A percentile compares a stretch with the other conserved stretches of the same genome.
These are phyloP conservation scores for Nestor notabilis DNA, from an alignment of 2,113 vertebrate species.

Conservation along the genomic window DNA sequence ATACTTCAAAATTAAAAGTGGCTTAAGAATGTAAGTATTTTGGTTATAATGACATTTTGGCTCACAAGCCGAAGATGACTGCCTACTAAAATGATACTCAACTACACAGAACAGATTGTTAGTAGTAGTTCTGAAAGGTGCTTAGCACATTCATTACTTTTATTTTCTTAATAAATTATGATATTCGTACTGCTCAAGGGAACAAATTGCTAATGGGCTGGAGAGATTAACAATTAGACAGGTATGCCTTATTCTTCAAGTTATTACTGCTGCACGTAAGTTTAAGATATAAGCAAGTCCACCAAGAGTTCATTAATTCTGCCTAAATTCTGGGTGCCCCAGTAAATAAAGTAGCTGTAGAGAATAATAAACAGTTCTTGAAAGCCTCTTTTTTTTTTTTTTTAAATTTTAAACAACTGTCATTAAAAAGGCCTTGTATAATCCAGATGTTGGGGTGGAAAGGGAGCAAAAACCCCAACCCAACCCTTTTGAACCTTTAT, in stretches of 20 bases:
- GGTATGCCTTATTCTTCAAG: neutral
- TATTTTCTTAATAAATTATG: neutral
- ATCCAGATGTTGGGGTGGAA: neutral
- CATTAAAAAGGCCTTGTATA: neutral
- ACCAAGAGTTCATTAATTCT: neutral
- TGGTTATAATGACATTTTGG: neutral
- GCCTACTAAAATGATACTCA: neutral
- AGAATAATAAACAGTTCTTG: neutral
- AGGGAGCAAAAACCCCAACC: neutral
- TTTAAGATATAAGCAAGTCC: neutral
- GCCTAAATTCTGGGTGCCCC: neutral
- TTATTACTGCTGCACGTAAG: neutral
- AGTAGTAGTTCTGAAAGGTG: neutral
- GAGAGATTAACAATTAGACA: neutral
- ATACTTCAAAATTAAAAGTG: neutral
- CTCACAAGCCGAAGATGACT: neutral
- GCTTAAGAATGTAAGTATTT: neutral
- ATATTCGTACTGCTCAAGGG: neutral
- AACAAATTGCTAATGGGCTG: neutral
- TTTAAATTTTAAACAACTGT: neutral
- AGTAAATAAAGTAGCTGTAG: neutral
- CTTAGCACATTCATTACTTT: neutral
- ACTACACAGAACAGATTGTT: neutral
- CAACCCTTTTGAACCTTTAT: neutral
- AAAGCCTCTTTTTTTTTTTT: neutral